Percentiles rank a stretch among this genome's conserved stretches.
Conservation (phyloP, 2,888 invertebrate species). For the Scelioninae gen. 1 region DNA sequence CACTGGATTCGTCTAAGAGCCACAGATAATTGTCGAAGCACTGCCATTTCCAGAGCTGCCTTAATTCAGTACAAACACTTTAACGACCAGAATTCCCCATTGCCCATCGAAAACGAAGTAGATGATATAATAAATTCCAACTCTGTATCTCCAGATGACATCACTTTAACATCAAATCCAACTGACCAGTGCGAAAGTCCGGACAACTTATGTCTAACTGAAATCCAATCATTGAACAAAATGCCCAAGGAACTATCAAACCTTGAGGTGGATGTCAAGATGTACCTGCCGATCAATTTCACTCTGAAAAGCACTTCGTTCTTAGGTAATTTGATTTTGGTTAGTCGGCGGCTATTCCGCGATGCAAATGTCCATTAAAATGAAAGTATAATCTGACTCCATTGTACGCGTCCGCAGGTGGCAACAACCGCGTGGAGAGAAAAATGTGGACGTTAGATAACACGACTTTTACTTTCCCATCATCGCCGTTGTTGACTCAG, state of each 20-base stretch:
- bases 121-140: constrained; percentile 33
- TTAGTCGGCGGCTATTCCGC: constrained; percentile 8
- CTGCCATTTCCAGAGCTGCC: constrained; percentile 85
- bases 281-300: constrained; percentile 90
- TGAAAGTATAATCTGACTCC: constrained; percentile 47
- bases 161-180: constrained; percentile 77
- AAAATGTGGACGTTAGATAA: constrained; percentile 87
- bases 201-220: constrained; percentile 86
- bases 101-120: constrained; percentile 27
- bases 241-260: constrained; percentile 85
- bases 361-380: constrained; percentile 31
- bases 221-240: constrained; percentile 86
- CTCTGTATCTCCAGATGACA: constrained; percentile 50
- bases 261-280: constrained; percentile 85
- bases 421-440: constrained; percentile 86
- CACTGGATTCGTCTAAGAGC: constrained; percentile 88
- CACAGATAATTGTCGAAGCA: constrained; percentile 85
- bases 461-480: constrained; percentile 90
- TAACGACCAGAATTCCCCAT: constrained; percentile 57
- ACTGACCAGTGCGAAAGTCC: constrained; percentile 84
- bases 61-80: constrained; percentile 85
- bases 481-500: constrained; percentile 91
- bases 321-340: constrained; percentile 72
- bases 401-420: constrained; percentile 82
- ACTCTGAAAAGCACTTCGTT: constrained; percentile 78